Evolutionary conservation across 2,888 invertebrate genomes (phyloP), one percentile per base, ranked within the genome.

Genomic region (Bursaphelenchus okinawaensis): DNA sequence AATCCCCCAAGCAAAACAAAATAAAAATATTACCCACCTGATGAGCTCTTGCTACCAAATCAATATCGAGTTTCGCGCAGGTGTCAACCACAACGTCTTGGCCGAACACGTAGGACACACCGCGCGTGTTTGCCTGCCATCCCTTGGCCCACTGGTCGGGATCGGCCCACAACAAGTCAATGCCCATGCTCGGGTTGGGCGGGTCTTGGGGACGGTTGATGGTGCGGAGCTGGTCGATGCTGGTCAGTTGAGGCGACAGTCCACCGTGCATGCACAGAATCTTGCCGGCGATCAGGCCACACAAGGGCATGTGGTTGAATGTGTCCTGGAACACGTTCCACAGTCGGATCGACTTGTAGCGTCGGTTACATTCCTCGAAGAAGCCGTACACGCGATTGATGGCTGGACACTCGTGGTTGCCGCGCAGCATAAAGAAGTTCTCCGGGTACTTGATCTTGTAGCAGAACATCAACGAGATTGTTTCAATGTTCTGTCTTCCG

Each of bases 51-150:
- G 86, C 86, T 62, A 87, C 84, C 31, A 87, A 80, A 73, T 86
- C 86, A 68, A 85, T 83, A 70, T 85, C 85, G 71, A 86, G 85
- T 64, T 83, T 83, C 63, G 83, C 79, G 55, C 87, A 83, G 72
- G 86, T 85, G 54, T 84, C 83, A 54, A 83, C 78, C 12, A 87
- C 86, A 27, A 87, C 83, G 70, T 87, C 87, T 23, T 85, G 85
- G 16, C 87, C 87, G 79, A 87, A 87, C 52, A 85, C 85, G 78
- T 84, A 87, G 20, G 86, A 86, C 20, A 87, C 87, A 62, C 87
- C 87, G 57, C 87, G 75, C n/a, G 77, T 76, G 66, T 76, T 80
- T 24, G 74, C 73, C 52, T 62, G 68, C 68, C 68, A 70, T 52
- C 75, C 76, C 64, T 75, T 74, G 57, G 74, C 75, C 73, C 75